Evolutionary conservation across 2,888 invertebrate genomes (phyloP), one percentile per base, ranked within the genome.

Genomic region (Graphium colonna): DNA sequence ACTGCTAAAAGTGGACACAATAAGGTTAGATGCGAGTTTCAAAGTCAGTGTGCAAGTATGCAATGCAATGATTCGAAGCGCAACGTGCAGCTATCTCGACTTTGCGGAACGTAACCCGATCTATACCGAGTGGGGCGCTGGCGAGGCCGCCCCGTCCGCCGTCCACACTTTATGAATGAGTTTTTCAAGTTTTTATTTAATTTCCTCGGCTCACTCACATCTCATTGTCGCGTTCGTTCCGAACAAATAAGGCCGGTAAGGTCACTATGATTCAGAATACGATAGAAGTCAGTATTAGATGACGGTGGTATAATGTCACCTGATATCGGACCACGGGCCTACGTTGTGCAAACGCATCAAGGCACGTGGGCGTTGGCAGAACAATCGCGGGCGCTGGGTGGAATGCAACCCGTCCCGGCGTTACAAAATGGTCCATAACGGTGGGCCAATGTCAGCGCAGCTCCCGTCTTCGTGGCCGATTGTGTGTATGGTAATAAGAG

Each of bases 21-120:
- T 79, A 79, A 80, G 79, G 79, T 73, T 74, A 75, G 64, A 70
- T 68, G 68, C 68, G 68, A 67, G 73, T 76, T 69, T 79, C 77
- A 81, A 79, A 79, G 79, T 75, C 74, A 73, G 69, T 62, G 68
- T 73, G 69, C 71, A 75, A 75, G 73, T 78, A 78, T 77, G 80
- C 74, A 75, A 78, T 77, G 80, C 73, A 75, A 64, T 62, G 67
- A 66, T 68, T 68, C 69, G 70, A 62, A 67, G 65, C 67, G 66
- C 36, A 36, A 64, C 68, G 67, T 69, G 78, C 76, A 82, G 82
- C 71, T 80, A 85, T 86, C 82, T 86, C 69, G 78, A 79, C 75
- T 82, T 86, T 87, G 85, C 88, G 87, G 88, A 88, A 88, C 77
- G 87, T 80, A 84, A 86, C 81, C 71, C 77, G 82, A 87, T 82